Evolutionary conservation across 2,113 vertebrate species (phyloP).

Genomic region (Periophthalmodon schlosseri): DNA sequence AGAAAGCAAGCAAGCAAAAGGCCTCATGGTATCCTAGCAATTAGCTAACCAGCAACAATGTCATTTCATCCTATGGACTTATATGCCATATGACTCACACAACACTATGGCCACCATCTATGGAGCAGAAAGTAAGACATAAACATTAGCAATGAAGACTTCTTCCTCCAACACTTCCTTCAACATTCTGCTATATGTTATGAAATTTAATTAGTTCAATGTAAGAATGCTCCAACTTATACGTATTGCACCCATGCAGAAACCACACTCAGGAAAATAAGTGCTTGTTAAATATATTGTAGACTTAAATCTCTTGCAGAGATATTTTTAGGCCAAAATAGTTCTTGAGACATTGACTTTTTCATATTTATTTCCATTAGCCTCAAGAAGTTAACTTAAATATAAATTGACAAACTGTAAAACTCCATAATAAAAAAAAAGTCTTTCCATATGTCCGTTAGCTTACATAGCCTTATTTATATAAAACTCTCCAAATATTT

Average conservation of each 20-base stretch:
- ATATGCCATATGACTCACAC: neutral
- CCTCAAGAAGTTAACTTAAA: too few relatives aligned
- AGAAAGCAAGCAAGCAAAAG: constrained; percentile 12
- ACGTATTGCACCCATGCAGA: neutral
- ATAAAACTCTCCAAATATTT: neutral
- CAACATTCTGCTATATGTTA: neutral
- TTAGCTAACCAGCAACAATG: constrained; percentile 27
- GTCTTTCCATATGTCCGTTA: neutral
- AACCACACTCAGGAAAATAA: too few relatives aligned
- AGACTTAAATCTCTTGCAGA: too few relatives aligned
- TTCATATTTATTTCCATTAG: too few relatives aligned
- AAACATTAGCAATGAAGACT: neutral
- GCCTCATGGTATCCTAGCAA: constrained; percentile 39
- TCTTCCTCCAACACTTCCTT: neutral
- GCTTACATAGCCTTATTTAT: neutral
- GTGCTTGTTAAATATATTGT: too few relatives aligned
- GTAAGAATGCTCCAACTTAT: neutral
- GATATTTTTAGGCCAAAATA: too few relatives aligned
- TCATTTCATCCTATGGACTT: constrained; percentile 5
- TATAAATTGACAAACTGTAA: too few relatives aligned
- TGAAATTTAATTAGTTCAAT: neutral
- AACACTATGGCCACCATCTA: neutral
- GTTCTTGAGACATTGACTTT: too few relatives aligned
- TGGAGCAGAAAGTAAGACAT: neutral
- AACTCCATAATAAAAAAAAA: too few relatives aligned